Base-by-base conservation (phyloP, 2,113 vertebrate species). In the Anhinga rufa region DNA sequence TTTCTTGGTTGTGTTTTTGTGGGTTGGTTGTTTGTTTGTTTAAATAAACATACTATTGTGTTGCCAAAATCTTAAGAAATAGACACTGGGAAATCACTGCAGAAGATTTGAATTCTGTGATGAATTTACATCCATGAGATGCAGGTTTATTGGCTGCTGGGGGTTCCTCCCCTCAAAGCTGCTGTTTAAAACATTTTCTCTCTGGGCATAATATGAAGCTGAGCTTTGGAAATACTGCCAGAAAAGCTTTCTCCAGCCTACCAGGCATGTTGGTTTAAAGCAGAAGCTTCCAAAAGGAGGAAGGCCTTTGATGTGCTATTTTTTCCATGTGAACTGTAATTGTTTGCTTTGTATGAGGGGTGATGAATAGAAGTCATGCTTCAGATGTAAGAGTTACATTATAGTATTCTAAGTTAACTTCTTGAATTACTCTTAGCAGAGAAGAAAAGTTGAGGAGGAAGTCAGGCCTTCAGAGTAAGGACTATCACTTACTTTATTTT, bases 281-380 rank as follows among this genome's bases (percentile, higher is more conserved):
- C 94, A 95, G 96, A 91, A 95, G 95, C 88, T 86, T 95, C 94
- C 44, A 40, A 96, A 94, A 95, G 79, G 58, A 94, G 75, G 68
- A 90, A 79, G 84, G 85, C 60, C 85, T 92, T 97, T 95, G 94
- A 96, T 95, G 93, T 95, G 75, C 92, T 95, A 82, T 87, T 95
- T 96, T 95, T 97, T 94, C 89, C 93, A 94, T 95, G 78, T 86
- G 84, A 95, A 95, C 68, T 89, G 40, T 83, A 93, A 85, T 90
- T 95, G 94, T 95, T 95, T 94, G 76, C 46, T 80, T 88, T 95
- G 66, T 86, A n/a, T 64, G 78, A 92, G 74, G 16, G 4, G 66
- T 87, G 77, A 86, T 86, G 93, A 96, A 91, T 96, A 90, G 66
- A 91, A 90, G 75, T 95, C 2, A 4, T 94, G 68, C 87, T 95